phyloP scores from a whole-genome alignment of 2,113 vertebrate species.

The Leptodactylus fuscus region DNA sequence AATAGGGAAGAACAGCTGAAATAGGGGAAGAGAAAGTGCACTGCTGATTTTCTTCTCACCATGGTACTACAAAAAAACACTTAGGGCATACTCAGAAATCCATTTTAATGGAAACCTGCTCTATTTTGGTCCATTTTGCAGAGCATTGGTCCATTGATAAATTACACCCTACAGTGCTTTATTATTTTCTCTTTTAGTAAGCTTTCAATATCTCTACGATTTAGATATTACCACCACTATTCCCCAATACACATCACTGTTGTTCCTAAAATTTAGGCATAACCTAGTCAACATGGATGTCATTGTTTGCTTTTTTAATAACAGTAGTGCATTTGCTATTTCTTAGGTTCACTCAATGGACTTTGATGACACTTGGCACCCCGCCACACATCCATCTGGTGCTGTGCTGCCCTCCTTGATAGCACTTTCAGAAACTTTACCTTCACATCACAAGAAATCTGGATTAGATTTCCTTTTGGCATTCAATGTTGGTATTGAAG shows the following conservation, averaged over 20 bases:
- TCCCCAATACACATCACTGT: too few species aligned
- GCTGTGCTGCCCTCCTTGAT: conserved; percentile 83
- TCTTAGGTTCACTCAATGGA: conserved; percentile 93
- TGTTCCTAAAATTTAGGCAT: too few species aligned
- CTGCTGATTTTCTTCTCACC: background rate
- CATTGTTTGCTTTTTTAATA: background rate
- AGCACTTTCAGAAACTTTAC: conserved; percentile 79
- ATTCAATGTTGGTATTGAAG: conserved; percentile 90
- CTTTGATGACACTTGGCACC: conserved; percentile 95
- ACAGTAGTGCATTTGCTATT: background rate
- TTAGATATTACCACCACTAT: too few species aligned
- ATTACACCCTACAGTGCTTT: too few species aligned
- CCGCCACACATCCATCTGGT: conserved; percentile 95
- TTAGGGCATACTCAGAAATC: too few species aligned
- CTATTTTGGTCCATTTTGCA: too few species aligned
- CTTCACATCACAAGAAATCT: conserved; percentile 73
- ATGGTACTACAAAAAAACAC: too few species aligned
- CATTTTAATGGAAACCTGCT: too few species aligned
- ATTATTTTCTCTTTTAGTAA: too few species aligned
- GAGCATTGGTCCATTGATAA: too few species aligned
- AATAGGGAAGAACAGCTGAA: background rate
- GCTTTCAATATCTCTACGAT: too few species aligned
- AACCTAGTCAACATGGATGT: too few species aligned
- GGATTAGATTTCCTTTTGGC: conserved; percentile 89
- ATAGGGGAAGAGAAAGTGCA: background rate